phyloP scores from a whole-genome alignment of 2,888 invertebrate genomes.

The Linnaemya vulpina region DNA sequence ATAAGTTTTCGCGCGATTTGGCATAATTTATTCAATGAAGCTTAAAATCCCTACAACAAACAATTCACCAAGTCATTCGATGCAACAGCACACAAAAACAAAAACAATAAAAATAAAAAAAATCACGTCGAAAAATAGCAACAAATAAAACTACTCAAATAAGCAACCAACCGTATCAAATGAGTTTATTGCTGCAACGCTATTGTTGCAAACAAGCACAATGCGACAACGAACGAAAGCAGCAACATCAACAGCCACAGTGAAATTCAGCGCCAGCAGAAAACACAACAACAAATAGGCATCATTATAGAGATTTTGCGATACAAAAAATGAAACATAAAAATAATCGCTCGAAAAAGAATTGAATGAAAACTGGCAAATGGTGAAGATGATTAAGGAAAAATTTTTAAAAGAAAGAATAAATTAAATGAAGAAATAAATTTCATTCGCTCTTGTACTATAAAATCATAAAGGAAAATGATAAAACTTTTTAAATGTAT shows the following conservation, averaged over 20 bases:
- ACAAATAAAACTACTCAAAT: slow-evolving; percentile 46
- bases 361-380: slow-evolving; percentile 19
- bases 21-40: slow-evolving; percentile 70
- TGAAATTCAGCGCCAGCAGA: background rate
- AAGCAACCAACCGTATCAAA: slow-evolving; percentile 55
- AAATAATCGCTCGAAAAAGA: slow-evolving; percentile 12
- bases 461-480: background rate
- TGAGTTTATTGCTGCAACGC: slow-evolving; percentile 60
- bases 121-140: slow-evolving; percentile 3
- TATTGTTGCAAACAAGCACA: slow-evolving; percentile 46
- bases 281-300: background rate
- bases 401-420: background rate
- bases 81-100: background rate
- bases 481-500: background rate
- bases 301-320: background rate
- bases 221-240: slow-evolving; percentile 20
- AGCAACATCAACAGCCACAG: slow-evolving; percentile 10
- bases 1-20: slow-evolving; percentile 64
- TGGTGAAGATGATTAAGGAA: slow-evolving; percentile 7
- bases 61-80: slow-evolving; percentile 55
- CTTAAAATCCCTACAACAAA: slow-evolving; percentile 56
- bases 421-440: slow-evolving; percentile 38
- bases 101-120: background rate
- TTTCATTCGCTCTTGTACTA: background rate
- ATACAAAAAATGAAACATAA: background rate